Evolutionary conservation across 1,140 invertebrate genomes (phyloP), one percentile per base, ranked within the genome.

Genomic region (Aphidius gifuensis): DNA sequence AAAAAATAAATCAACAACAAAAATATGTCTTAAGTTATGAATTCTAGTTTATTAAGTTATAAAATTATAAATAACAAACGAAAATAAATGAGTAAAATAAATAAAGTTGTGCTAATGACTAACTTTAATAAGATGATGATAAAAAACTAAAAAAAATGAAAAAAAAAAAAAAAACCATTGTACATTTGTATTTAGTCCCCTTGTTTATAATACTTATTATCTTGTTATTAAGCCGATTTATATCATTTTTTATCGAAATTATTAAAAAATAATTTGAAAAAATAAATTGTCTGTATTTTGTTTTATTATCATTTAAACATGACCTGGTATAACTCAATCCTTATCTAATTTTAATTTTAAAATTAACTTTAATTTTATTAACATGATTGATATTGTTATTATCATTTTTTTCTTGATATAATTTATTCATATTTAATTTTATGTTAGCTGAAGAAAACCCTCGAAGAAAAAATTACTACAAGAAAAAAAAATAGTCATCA

Each of bases 161-260:
- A 46, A 55, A 47, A 53, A 40, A 39, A 53, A 40, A 39, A 78
- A 74, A 62, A 72, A 69, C 68, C 71, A 74, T 69, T 81, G 78
- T 81, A 80, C 79, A 80, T 81, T 81, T 80, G 79, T 81, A 80
- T 81, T 77, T 81, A 81, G 79, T 76, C 71, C 71, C 71, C 76
- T 79, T 81, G 79, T 81, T 81, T 79, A 80, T 81, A 80, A 79
- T 77, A 81, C 76, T 76, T 81, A 80, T 81, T 79, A 81, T 74
- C 75, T 80, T 81, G 78, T 81, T 81, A 80, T 80, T 80, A 81
- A 80, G 79, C 71, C 79, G 66, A 80, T 81, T 81, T 81, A 77
- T 81, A 80, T 81, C 77, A 81, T 80, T 81, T 81, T 80, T 80
- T 81, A 81, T 79, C 75, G 73, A 81, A 79, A 79, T 80, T 78